A percentile compares a stretch with the other conserved stretches of the same genome.
Conservation (phyloP, 2,113 vertebrate genomes). For the Raja brachyura region DNA sequence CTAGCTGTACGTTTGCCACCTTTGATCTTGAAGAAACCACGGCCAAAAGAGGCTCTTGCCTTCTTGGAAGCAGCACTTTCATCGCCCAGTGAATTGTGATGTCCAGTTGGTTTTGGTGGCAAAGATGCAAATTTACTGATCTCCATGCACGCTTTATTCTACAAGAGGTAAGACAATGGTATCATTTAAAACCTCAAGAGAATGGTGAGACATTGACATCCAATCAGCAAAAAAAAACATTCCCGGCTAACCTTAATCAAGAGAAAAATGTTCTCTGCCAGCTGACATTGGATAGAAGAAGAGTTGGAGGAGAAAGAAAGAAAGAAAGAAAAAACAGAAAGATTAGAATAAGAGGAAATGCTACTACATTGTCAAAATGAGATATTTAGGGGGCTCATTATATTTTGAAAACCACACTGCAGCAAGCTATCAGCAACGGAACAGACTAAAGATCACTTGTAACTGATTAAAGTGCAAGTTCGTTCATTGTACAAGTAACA, state of each 20-base stretch:
- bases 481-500: background rate
- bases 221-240: constrained; percentile 15
- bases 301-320: background rate
- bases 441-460: background rate
- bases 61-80: constrained; percentile 81
- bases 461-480: background rate
- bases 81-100: constrained; percentile 54
- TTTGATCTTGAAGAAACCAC: constrained; percentile 92
- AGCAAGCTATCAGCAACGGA: background rate
- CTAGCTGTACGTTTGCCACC: constrained; percentile 79
- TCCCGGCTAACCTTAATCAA: constrained; percentile 41
- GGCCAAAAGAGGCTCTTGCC: constrained; percentile 84
- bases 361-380: background rate
- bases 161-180: background rate
- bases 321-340: background rate
- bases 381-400: background rate
- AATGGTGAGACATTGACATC: background rate
- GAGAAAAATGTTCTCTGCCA: constrained; percentile 40
- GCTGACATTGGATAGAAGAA: constrained; percentile 37
- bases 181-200: background rate
- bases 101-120: constrained; percentile 61
- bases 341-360: background rate
- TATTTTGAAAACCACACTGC: background rate
- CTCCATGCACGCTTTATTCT: constrained; percentile 62
- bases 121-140: constrained; percentile 58